phyloP scores from a whole-genome alignment of 1,140 invertebrate genomes.

The Trinorchestia longiramus region DNA sequence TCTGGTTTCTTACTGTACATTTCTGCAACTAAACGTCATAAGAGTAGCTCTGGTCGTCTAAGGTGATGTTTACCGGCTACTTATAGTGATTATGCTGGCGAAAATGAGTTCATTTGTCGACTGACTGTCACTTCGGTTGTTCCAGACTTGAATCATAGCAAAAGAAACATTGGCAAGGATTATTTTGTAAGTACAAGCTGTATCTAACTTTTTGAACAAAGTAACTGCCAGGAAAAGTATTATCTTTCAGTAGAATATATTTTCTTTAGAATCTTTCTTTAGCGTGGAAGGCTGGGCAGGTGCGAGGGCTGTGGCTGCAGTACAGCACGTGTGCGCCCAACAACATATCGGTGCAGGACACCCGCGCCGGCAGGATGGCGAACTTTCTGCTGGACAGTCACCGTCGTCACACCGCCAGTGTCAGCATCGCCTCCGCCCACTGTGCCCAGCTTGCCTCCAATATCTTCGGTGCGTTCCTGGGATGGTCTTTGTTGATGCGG shows the following conservation, averaged over 20 bases:
- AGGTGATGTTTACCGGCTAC: not conserved
- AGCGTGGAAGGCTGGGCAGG: not conserved
- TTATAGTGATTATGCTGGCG: not conserved
- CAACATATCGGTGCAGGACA: not conserved
- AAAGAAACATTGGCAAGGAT: not conserved
- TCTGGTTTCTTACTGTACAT: no score
- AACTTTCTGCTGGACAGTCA: not conserved
- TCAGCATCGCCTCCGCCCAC: not conserved
- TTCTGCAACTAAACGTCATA: no score
- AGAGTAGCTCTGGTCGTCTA: not conserved
- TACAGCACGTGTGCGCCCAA: slow-evolving; percentile 24
- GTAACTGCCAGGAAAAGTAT: not conserved
- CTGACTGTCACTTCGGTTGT: not conserved
- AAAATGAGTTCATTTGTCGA: not conserved
- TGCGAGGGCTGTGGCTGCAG: slow-evolving; percentile 33
- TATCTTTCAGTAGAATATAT: not conserved
- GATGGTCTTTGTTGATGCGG: no score
- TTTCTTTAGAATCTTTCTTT: not conserved
- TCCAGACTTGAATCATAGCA: not conserved
- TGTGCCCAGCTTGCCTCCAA: not conserved
- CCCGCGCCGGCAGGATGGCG: slow-evolving; percentile 17
- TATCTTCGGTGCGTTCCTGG: not conserved
- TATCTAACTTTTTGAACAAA: not conserved
- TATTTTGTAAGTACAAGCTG: not conserved
- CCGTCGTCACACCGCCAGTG: not conserved